Evolutionary conservation across 2,113 vertebrate species (phyloP), one percentile per base, ranked within the genome.

Genomic region (Setophaga kirtlandii): DNA sequence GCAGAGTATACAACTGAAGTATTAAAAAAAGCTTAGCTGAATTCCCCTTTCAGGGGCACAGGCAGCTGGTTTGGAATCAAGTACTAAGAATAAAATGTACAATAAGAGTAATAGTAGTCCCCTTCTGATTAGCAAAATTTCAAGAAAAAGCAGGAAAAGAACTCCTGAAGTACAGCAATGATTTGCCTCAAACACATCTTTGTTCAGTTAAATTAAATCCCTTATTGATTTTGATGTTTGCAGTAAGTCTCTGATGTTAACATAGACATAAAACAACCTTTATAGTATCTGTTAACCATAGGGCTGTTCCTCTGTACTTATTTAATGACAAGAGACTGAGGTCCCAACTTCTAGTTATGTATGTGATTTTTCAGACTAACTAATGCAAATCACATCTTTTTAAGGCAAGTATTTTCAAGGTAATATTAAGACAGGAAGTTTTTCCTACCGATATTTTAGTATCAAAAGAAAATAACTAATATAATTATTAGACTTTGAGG

Each of bases 221-320:
- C 23, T 94, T 84, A 67, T 60, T 94, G 90, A 88, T 94, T 86
- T 78, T 65, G 55, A 77, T 35, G 49, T 47, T 88, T 73, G 47
- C 41, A 90, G 65, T 59, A 80, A 83, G 62, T 55, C 31, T 91
- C 65, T 76, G 18, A 39, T 41, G 25, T 65, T 93, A 67, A 35
- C 20, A 27, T 2, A 78, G 14, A 73, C 49, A 50, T 44, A 68
- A 91, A 90, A n/a, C 28, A 63, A 46, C 9, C 5, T 77, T 93
- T 77, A 64, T 46, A 46, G 21, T 62, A 59, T 44, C 52, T 64
- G 10, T 58, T 88, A 74, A 60, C 24, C 55, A 20, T n/a, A 33
- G 9, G 7, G 3, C 25, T 68, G 8, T 75, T 87, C 25, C 11
- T 46, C 49, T 58, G 11, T 6, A 7, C 18, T 24, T 64, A 24